phyloP scores from a whole-genome alignment of 2,888 invertebrate species.

The Hemicrepidius hirtus region DNA sequence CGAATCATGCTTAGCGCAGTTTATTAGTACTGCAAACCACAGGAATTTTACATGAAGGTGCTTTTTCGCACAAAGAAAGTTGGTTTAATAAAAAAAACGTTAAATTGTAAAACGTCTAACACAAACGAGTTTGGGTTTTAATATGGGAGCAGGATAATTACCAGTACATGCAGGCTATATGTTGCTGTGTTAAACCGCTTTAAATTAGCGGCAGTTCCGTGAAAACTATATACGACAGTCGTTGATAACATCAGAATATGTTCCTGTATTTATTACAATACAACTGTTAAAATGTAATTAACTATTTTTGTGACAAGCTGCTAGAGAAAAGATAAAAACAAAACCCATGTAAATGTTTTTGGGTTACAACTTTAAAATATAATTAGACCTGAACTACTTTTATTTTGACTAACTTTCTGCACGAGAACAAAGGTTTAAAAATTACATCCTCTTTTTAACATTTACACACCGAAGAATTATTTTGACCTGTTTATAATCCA shows the following conservation, averaged over 20 bases:
- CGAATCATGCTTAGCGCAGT: background rate
- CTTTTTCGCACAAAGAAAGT: slow-evolving; percentile 48
- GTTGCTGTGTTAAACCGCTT: slow-evolving; percentile 61
- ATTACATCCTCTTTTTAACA: no score
- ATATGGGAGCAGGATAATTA: slow-evolving; percentile 59
- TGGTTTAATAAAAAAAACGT: slow-evolving; percentile 30
- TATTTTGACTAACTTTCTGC: background rate
- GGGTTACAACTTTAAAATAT: slow-evolving; percentile 38
- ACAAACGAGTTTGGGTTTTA: slow-evolving; percentile 39
- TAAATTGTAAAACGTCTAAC: slow-evolving; percentile 45
- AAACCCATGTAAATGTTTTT: slow-evolving; percentile 44
- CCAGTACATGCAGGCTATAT: slow-evolving; percentile 61
- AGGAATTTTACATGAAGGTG: slow-evolving; percentile 46
- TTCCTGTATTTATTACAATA: slow-evolving; percentile 60
- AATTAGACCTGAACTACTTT: slow-evolving; percentile 41
- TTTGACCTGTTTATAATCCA: no score
- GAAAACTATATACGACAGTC: slow-evolving; percentile 60
- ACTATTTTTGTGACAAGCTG: slow-evolving; percentile 48
- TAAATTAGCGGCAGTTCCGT: slow-evolving; percentile 63
- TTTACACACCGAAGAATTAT: no score
- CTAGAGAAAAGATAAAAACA: slow-evolving; percentile 39
- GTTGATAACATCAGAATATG: slow-evolving; percentile 61
- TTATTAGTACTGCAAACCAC: slow-evolving; percentile 19
- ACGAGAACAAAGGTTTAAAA: background rate
- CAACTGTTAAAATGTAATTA: slow-evolving; percentile 58